These are phyloP conservation scores for Augochlorella aurata DNA, from an alignment of 2,888 invertebrate species.

Conservation along the genomic window DNA sequence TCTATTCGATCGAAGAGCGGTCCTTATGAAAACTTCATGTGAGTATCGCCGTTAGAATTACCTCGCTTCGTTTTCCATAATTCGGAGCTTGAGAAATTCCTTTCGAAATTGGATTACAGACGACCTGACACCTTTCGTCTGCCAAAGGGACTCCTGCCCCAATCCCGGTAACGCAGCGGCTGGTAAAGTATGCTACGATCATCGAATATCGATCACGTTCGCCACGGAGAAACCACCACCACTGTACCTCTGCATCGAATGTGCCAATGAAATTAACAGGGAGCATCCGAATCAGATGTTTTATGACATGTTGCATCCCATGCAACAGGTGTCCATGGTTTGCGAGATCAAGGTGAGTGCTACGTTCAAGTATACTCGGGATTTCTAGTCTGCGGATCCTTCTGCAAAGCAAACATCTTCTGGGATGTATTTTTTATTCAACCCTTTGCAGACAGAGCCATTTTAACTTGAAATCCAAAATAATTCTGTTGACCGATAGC, in stretches of 20 bases:
- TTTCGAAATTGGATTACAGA: slow-evolving; percentile 81
- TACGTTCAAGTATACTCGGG: no score
- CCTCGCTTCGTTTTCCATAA: neutral
- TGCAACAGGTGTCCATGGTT: slow-evolving; percentile 96
- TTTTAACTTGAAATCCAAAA: no score
- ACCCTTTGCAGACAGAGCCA: no score
- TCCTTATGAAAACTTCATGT: slow-evolving; percentile 94
- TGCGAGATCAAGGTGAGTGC: slow-evolving; percentile 94
- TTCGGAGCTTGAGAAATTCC: neutral
- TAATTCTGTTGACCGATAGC: no score
- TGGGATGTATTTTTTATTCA: no score
- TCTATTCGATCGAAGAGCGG: slow-evolving; percentile 93
- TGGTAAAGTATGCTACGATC: slow-evolving; percentile 96
- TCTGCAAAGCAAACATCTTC: no score
- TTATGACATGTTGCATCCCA: slow-evolving; percentile 94
- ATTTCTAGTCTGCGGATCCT: no score
- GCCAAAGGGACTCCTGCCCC: slow-evolving; percentile 96
- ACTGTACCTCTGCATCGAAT: slow-evolving; percentile 97
- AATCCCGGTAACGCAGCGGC: slow-evolving; percentile 93
- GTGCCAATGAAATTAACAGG: slow-evolving; percentile 95
- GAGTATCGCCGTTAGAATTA: slow-evolving; percentile 61
- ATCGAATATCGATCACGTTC: slow-evolving; percentile 93
- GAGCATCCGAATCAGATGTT: slow-evolving; percentile 93
- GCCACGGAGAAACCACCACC: slow-evolving; percentile 96
- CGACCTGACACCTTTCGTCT: slow-evolving; percentile 90